phyloP scores from a whole-genome alignment of 2,797 vertebrate genomes.

The Ctenochaetus hawaiiensis region DNA sequence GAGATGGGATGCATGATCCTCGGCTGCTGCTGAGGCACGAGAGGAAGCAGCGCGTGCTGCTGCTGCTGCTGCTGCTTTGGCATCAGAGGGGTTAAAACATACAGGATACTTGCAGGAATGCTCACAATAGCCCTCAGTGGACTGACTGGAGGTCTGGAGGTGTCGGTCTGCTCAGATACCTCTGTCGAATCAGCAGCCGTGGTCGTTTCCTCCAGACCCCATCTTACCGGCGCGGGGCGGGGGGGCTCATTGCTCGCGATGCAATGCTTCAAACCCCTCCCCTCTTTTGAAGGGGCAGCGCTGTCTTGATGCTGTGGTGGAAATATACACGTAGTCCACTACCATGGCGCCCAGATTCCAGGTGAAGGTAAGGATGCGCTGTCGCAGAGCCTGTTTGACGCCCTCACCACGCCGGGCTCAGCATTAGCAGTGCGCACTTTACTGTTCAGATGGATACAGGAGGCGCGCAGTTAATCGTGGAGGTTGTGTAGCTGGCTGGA shows the following conservation, averaged over 20 bases:
- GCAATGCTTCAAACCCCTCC: slow-evolving; percentile 62
- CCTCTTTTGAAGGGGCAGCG: slow-evolving; percentile 37
- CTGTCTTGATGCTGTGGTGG: slow-evolving; percentile 33
- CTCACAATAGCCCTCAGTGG: slow-evolving; percentile 5
- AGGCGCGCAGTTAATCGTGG: not conserved
- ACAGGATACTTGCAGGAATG: slow-evolving; percentile 1
- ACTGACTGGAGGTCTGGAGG: not conserved
- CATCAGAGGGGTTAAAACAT: slow-evolving; percentile 8
- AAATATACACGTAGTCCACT: slow-evolving; percentile 58
- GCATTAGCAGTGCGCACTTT: slow-evolving; percentile 27
- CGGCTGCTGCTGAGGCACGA: slow-evolving; percentile 52
- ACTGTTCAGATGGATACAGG: not conserved
- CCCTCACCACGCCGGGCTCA: slow-evolving; percentile 26
- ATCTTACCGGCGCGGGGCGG: no score
- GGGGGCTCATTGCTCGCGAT: slow-evolving; percentile 10
- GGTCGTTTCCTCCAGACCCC: not conserved
- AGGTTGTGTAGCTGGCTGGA: slow-evolving; percentile 2
- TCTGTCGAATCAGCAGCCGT: not conserved
- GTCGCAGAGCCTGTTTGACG: slow-evolving; percentile 48
- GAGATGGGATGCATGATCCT: slow-evolving; percentile 78
- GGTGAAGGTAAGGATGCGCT: slow-evolving; percentile 87
- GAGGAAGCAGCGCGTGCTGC: not conserved
- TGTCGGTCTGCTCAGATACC: not conserved
- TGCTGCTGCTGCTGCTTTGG: not conserved
- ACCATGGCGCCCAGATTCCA: slow-evolving; percentile 87